Conservation (phyloP, 2,797 vertebrate species). For the Gymnoscopelus microlampas region DNA sequence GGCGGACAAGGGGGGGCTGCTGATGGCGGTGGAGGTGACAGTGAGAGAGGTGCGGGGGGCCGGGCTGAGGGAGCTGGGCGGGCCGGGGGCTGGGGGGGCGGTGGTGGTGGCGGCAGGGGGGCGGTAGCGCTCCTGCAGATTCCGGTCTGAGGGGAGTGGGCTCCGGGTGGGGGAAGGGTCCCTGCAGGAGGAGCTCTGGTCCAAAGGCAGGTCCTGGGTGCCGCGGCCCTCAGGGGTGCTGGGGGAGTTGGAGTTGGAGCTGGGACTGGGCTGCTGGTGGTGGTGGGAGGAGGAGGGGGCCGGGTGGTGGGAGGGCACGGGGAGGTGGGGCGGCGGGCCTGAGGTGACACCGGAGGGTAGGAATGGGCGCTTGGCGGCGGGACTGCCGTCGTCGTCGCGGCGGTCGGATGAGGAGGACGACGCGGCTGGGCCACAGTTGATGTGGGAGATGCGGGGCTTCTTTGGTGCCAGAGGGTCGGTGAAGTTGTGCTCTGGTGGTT, state of each 20-base stretch:
- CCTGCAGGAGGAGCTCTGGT: conserved; percentile 83
- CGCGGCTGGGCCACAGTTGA: conserved; percentile 77
- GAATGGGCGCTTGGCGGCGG: conserved; percentile 66
- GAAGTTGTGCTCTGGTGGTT: conserved; percentile 79
- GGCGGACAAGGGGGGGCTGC: conserved; percentile 60
- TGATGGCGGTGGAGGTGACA: conserved; percentile 69
- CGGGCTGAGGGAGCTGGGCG: conserved; percentile 53
- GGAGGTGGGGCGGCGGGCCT: conserved; percentile 61
- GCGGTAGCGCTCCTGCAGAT: conserved; percentile 55
- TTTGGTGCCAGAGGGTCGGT: conserved; percentile 88
- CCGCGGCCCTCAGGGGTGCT: conserved; percentile 89
- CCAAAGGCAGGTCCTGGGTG: conserved; percentile 88
- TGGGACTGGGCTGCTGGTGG: conserved; percentile 81
- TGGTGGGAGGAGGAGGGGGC: conserved; percentile 66
- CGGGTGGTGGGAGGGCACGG: conserved; percentile 68
- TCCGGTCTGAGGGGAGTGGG: conserved; percentile 56
- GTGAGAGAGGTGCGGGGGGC: conserved; percentile 66
- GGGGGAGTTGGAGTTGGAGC: conserved; percentile 88
- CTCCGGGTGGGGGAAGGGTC: conserved; percentile 81
- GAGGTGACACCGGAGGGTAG: conserved; percentile 62
- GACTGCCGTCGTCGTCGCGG: conserved; percentile 70
- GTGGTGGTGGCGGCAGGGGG: conserved; percentile 40
- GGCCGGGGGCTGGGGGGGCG: conserved; percentile 37
- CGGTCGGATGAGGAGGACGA: conserved; percentile 71
- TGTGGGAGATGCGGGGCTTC: conserved; percentile 89